Conservation (phyloP, 2,888 invertebrate species). For the Chelonus formosanus region DNA sequence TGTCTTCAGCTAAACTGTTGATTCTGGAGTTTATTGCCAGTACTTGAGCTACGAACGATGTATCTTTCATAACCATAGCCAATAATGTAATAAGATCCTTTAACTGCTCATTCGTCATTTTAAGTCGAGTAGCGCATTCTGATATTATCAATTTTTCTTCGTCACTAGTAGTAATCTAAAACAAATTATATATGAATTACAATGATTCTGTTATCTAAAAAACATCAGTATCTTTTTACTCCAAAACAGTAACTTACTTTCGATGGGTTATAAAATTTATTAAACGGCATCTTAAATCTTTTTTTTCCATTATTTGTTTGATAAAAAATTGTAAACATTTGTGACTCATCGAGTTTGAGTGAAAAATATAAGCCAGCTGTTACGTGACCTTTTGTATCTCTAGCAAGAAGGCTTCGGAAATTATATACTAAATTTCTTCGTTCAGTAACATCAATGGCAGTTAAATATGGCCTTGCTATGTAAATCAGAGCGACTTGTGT, state of each 20-base stretch:
- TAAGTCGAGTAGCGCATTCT: slow-evolving; percentile 78
- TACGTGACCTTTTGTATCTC: slow-evolving; percentile 85
- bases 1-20: slow-evolving; percentile 78
- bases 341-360: slow-evolving; percentile 68
- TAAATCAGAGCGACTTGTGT: slow-evolving; percentile 81
- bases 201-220: too few relatives aligned
- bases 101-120: slow-evolving; percentile 72
- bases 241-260: slow-evolving; percentile 65
- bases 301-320: slow-evolving; percentile 74
- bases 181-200: slow-evolving; percentile 3
- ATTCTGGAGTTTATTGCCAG: slow-evolving; percentile 84
- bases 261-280: slow-evolving; percentile 70
- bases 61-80: slow-evolving; percentile 75
- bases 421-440: slow-evolving; percentile 89
- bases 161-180: slow-evolving; percentile 54
- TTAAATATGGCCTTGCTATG: slow-evolving; percentile 79
- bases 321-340: slow-evolving; percentile 79
- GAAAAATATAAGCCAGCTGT: slow-evolving; percentile 88
- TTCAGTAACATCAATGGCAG: slow-evolving; percentile 86
- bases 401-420: slow-evolving; percentile 80
- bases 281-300: slow-evolving; percentile 80
- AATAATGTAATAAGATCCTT: slow-evolving; percentile 72
- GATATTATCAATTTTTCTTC: slow-evolving; percentile 71
- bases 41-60: slow-evolving; percentile 78
- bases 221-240: not conserved